Base-by-base conservation (phyloP, 2,888 invertebrate species). In the Glyphotaelius pellucidus region DNA sequence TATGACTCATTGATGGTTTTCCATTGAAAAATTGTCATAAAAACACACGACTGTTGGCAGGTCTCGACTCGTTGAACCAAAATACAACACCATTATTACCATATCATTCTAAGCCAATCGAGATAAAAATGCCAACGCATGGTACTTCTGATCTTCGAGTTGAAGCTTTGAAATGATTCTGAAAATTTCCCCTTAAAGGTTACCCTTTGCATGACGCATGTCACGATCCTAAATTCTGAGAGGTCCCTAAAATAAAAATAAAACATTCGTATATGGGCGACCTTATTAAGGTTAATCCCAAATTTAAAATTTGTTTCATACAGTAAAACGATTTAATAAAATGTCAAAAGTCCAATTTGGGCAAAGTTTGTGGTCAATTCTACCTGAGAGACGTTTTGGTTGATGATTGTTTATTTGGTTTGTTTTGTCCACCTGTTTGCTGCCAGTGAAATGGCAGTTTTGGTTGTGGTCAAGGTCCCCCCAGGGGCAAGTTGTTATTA, bases 331-430 rank as follows among this genome's bases (percentile, higher is more conserved):
- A 67, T 67, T 67, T 25, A 67, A 83, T 32, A 38, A 83, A 35
- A 83, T 86, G 86, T 86, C 42, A 38, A 86, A 86, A n/a, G 47
- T 30, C 86, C 47, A 42, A 86, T 30, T 38, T 86, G 86, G 85
- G 85, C n/a, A 38, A 15, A 67, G 67, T 67, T 67, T 67, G 67
- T 85, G 85, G 86, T 86, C 42, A 47, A 38, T 86, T 86, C 42
- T 86, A 86, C 86, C 86, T 86, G 86, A 12, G 42, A 67, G 67
- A 67, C 67, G 67, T 67, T 67, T 67, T n/a, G 67, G 67, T 25
- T 81, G 25, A 67, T 67, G 67, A n/a, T 67, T 25, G 67, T 32
- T 81, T 19, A 31, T 81, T 81, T 81, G 31, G 14, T 81, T 81
- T 81, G 14, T 31, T 81, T 81, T 32, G 81, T 81, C 14, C 81